These are phyloP conservation scores for Uromys caudimaculatus DNA, from an alignment of 2,797 vertebrate species.

Conservation along the genomic window DNA sequence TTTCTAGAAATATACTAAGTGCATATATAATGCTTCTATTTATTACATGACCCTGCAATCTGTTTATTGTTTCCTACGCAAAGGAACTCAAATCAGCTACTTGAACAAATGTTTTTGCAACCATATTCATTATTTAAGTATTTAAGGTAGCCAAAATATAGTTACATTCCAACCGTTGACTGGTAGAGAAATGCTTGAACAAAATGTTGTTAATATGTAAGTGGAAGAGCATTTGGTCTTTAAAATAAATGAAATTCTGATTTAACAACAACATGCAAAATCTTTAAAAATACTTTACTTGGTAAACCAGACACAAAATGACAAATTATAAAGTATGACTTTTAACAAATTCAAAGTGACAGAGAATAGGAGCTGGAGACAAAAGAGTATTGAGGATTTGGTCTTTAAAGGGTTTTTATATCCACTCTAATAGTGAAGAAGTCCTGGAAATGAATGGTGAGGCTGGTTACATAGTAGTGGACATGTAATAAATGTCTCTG, in stretches of 20 bases:
- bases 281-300: not conserved
- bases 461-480: not conserved
- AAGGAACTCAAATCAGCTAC: not conserved
- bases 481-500: not conserved
- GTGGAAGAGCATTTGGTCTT: not conserved
- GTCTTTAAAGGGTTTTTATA: not conserved
- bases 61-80: not conserved
- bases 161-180: not conserved
- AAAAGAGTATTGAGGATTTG: not conserved
- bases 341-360: not conserved
- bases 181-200: not conserved
- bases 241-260: not conserved
- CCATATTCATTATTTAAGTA: not conserved
- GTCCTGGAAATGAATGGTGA: not conserved
- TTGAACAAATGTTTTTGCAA: not conserved
- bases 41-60: not conserved
- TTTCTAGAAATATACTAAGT: not conserved
- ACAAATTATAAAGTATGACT: not conserved
- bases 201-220: not conserved
- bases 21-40: not conserved
- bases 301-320: not conserved
- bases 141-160: not conserved
- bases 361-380: accelerated
- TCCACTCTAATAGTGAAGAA: not conserved
- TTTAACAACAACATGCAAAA: not conserved